These are phyloP conservation scores for Drosophila willistoni DNA, from an alignment of 1,140 invertebrate genomes.

Conservation along the genomic window DNA sequence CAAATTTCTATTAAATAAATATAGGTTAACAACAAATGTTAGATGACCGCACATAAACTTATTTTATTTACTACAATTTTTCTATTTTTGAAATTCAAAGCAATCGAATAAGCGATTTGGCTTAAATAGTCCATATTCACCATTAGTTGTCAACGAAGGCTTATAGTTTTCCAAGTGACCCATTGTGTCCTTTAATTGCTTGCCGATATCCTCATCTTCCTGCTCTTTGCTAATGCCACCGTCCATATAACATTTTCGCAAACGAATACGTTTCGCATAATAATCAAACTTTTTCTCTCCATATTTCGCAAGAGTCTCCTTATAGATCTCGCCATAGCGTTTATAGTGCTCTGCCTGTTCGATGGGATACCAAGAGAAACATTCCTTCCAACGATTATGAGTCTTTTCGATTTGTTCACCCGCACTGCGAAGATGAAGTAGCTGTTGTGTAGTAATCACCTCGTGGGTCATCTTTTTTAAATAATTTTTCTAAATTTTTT, in stretches of 20 bases:
- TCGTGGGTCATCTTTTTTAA: background rate
- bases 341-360: slow-evolving; percentile 27
- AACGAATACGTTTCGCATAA: slow-evolving; percentile 27
- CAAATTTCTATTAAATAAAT: slow-evolving; percentile 38
- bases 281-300: slow-evolving; percentile 31
- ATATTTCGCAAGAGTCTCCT: slow-evolving; percentile 29
- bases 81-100: background rate
- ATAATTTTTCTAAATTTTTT: background rate
- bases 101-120: slow-evolving; percentile 22
- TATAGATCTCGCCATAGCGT: slow-evolving; percentile 28
- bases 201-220: background rate
- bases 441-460: slow-evolving; percentile 34
- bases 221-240: background rate
- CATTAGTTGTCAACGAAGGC: slow-evolving; percentile 38
- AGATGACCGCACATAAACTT: too few relatives aligned
- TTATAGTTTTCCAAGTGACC: slow-evolving; percentile 26
- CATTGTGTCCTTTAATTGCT: slow-evolving; percentile 9
- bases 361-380: slow-evolving; percentile 32
- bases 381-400: slow-evolving; percentile 7
- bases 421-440: slow-evolving; percentile 22
- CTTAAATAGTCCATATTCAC: slow-evolving; percentile 38
- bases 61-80: background rate
- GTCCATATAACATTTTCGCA: background rate
- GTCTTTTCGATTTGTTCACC: slow-evolving; percentile 4
- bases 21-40: slow-evolving; percentile 25